Conservation (phyloP, 1,140 invertebrate species). For the Sinella curviseta region DNA sequence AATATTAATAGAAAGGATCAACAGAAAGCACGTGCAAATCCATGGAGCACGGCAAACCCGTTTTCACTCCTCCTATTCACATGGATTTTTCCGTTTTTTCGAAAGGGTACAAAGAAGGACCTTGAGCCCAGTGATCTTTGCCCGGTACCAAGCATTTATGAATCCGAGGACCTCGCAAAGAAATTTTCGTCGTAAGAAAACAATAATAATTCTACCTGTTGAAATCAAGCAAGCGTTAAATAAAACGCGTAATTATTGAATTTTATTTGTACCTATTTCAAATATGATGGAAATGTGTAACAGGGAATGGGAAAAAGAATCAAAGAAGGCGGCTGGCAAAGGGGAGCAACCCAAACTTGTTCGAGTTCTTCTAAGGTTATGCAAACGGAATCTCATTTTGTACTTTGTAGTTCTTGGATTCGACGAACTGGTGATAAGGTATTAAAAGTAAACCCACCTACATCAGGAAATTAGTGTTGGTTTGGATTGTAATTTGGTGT, state of each 20-base stretch:
- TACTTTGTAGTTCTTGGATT: slow-evolving; percentile 20
- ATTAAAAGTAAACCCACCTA: neutral
- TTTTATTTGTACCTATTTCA: neutral
- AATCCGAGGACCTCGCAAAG: neutral
- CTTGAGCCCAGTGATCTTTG: slow-evolving; percentile 51
- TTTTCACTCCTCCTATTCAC: slow-evolving; percentile 30
- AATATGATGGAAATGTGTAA: neutral
- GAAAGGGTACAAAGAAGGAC: slow-evolving; percentile 47
- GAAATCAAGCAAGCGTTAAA: neutral
- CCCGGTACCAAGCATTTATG: slow-evolving; percentile 34
- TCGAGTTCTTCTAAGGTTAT: slow-evolving; percentile 7
- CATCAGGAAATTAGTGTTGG: neutral
- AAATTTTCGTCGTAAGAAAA: slow-evolving; percentile 1
- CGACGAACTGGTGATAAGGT: slow-evolving; percentile 30
- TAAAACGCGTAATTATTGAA: too few relatives aligned
- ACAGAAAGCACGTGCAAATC: neutral
- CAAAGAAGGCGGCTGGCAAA: neutral
- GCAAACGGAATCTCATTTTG: slow-evolving; percentile 3
- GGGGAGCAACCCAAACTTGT: slow-evolving; percentile 19
- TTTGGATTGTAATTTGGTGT: neutral
- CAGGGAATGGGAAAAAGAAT: slow-evolving; percentile 33
- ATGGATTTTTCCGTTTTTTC: slow-evolving; percentile 46
- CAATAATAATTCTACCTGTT: neutral
- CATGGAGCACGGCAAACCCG: neutral
- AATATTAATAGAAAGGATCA: neutral